Base-by-base conservation (phyloP, 2,888 invertebrate genomes). In the Eupelmus urozonus region DNA sequence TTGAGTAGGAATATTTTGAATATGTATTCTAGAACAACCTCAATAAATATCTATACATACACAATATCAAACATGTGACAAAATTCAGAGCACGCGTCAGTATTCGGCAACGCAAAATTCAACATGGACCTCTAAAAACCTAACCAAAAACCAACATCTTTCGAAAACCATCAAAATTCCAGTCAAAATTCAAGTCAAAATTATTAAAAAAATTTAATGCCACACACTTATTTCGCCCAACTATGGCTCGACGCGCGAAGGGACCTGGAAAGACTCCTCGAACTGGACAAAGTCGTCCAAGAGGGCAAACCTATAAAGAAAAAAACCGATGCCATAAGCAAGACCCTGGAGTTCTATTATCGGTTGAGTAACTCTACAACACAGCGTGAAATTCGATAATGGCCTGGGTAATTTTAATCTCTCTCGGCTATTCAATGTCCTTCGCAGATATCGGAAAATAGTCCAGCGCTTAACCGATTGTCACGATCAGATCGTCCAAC, bases 401-500 rank as follows among this genome's bases (percentile, higher is more conserved):
- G 2, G n/a, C 45, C 13, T 34, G 3, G 34, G 34, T 34, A n/a
- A n/a, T n/a, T 13, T 45, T 45, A 13, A 45, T 45, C 13, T 34
- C 13, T 45, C 9, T 45, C n/a, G n/a, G 16, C 13, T 45, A 13
- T 9, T 72, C 49, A 63, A 55, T 74, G 45, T 57, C 63, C 1
- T 72, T 72, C 70, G 0, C 62, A 89, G 89, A 51, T 89, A 89
- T 80, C 84, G 86, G 7, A 82, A 83, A 76, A 71, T 88, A 13
- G 84, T 87, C 1, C 82, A 82, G 67, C 84, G 84, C 45, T 85
- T 94, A 11, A 92, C 93, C 69, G 90, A 91, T 16, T 92, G 92
- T 80, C 91, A 93, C 81, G 93, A 94, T 83, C 93, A 93, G 87
- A 92, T 92, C 90, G 90, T 91, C 71, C 93, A 93, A 85, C 91